Base-by-base conservation (phyloP, 1,140 invertebrate genomes). In the Pseudomyrmex cubaensis region DNA sequence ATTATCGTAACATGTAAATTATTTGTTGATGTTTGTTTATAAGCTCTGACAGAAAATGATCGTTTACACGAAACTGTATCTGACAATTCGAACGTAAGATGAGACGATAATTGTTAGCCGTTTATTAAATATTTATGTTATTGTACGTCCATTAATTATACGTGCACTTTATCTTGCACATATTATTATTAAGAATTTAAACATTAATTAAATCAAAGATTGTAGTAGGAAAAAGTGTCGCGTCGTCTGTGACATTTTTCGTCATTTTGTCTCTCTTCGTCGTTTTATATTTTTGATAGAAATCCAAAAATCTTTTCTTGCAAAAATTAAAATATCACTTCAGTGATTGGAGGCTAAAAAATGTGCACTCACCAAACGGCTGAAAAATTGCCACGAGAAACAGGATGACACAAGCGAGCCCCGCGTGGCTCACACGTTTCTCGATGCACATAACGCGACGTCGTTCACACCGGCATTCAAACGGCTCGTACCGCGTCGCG, bases 401-500 rank as follows among this genome's bases (percentile, higher is more conserved):
- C n/a, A 56, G 54, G 22, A 83, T n/a, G 62, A 48, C 63, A 76
- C 77, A 85, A n/a, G 67, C 62, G 59, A 87, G 56, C 75, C 84
- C 76, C 70, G 62, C 62, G 13, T 82, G 46, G 67, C 61, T 85
- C 69, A 69, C 61, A 86, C 59, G 80, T 86, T 74, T 83, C 52
- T 54, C 22, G 46, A 56, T 48, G 72, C 87, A 92, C 91, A 91
- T 85, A 74, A 86, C 63, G 90, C 77, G 78, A 66, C 13, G 66
- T 76, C 70, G 54, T 83, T 87, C 75, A 84, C 86, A 80, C 77
- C 83, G 66, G 67, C 86, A 67, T 89, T 77, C 87, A 75, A 85
- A 83, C 70, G 35, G 80, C 77, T 63, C 83, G 90, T 87, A 78
- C 77, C 89, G 91, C 85, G 84, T 87, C 88, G 89, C 89, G 87